Conservation (phyloP, 2,888 invertebrate species). For the Scaptomyza parva region DNA sequence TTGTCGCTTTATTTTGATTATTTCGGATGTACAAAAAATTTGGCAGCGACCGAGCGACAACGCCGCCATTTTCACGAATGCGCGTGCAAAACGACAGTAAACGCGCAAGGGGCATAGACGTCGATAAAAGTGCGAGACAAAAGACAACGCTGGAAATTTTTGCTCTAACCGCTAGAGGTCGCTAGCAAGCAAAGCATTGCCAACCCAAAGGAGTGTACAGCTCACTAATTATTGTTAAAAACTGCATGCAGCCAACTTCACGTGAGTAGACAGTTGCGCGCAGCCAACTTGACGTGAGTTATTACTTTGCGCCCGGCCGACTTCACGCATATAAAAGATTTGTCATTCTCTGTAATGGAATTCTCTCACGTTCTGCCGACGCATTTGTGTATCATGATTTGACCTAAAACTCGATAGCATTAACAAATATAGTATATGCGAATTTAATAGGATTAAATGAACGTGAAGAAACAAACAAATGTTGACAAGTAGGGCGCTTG, state of each 20-base stretch:
- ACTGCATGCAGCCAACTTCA: constrained; percentile 39
- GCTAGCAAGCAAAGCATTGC: constrained; percentile 30
- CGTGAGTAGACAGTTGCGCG: constrained; percentile 33
- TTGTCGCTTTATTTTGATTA: constrained; percentile 85
- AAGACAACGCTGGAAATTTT: constrained; percentile 62
- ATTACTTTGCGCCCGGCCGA: constrained; percentile 35
- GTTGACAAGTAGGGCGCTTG: constrained; percentile 29
- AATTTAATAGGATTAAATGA: constrained; percentile 6
- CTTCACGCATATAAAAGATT: constrained; percentile 44
- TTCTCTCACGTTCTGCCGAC: constrained; percentile 41
- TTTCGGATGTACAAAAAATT: constrained; percentile 84
- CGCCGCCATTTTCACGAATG: constrained; percentile 85
- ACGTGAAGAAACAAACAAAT: constrained; percentile 21
- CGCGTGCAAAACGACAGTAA: constrained; percentile 75
- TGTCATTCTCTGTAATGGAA: constrained; percentile 48
- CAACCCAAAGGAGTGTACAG: constrained; percentile 20
- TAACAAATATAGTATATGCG: constrained; percentile 29
- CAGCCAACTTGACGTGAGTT: constrained; percentile 45
- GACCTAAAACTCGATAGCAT: constrained; percentile 29
- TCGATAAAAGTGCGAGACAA: constrained; percentile 63
- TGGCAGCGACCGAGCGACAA: constrained; percentile 82
- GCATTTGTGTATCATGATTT: constrained; percentile 26
- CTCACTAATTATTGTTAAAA: constrained; percentile 29
- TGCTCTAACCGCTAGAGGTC: constrained; percentile 38
- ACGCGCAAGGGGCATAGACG: constrained; percentile 50